Evolutionary conservation across 2,797 vertebrate species (phyloP), one percentile per base, ranked within the genome.

Genomic region (Lagodon rhomboides): DNA sequence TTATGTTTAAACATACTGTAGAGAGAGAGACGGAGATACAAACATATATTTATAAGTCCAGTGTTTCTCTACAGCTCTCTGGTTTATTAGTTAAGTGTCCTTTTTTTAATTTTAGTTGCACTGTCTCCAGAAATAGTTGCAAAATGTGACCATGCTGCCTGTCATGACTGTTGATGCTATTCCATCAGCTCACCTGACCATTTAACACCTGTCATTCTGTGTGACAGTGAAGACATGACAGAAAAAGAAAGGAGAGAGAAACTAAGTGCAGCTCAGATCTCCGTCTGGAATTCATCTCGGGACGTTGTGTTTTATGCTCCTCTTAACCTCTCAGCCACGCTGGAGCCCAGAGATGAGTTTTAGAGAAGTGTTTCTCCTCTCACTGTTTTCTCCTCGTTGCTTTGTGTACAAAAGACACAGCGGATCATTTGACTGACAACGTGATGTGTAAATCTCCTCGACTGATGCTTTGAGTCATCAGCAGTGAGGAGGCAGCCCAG

Each of bases 401-500:
- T 61, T 55, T 23, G 18, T 44, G n/a, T 23, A 13, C 4, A 25
- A n/a, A 49, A 38, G 25, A 68, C 23, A 68, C 27, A 18, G 22
- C 7, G 30, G n/a, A 54, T 18, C 15, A 11, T 60, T 60, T 1
- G 7, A 27, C 25, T 70, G 56, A 60, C 27, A 78, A 17, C 12
- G 13, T 3, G 8, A 59, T 7, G 3, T 51, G 54, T 27, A 27
- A 70, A 73, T 53, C 49, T 17, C 27, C 27, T 44, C 3, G 3
- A n/a, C 23, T 55, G 54, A 61, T 38, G 47, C 46, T 73, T 61
- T 6, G 16, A 69, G 47, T 56, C 34, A 25, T 47, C 61, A 30
- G 12, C 18, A 22, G 20, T 49, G 9, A 65, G 15, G 6, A 18
- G 25, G 13, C 10, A 18, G 22, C 13, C 2, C 12, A 41, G 7